phyloP scores from a whole-genome alignment of 2,797 vertebrate genomes.

The Lutjanus argentimaculatus region DNA sequence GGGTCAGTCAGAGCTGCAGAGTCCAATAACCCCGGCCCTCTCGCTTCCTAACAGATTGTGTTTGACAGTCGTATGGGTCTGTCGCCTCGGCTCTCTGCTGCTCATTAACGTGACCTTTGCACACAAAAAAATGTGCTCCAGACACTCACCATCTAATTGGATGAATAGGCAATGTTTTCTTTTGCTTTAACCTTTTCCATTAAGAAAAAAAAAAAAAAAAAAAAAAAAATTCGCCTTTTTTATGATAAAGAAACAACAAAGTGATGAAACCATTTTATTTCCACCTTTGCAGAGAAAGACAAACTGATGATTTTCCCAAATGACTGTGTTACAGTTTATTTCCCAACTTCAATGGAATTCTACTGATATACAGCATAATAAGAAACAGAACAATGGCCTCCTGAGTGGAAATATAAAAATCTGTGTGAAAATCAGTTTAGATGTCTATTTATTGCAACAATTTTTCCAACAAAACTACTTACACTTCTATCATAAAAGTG shows the following conservation, averaged over 20 bases:
- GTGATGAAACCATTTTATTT: neutral
- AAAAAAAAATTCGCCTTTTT: neutral
- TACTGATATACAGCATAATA: neutral
- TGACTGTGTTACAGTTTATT: neutral
- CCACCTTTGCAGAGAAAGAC: neutral
- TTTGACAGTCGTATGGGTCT: conserved; percentile 26
- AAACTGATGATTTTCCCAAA: too few relatives aligned
- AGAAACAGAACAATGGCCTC: neutral
- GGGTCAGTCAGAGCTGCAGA: conserved; percentile 11
- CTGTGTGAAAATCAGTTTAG: neutral
- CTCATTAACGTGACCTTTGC: conserved; percentile 68
- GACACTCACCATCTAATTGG: conserved; percentile 35
- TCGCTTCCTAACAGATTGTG: conserved; percentile 26
- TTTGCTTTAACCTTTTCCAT: conserved; percentile 37
- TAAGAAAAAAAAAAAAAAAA: conserved; percentile 6
- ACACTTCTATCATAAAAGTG: neutral
- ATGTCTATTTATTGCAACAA: neutral
- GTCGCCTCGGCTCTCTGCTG: conserved; percentile 34
- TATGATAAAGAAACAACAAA: conserved; percentile 11
- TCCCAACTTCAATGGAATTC: neutral
- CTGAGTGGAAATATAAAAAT: neutral
- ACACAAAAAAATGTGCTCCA: conserved; percentile 7
- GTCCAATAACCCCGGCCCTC: conserved; percentile 4
- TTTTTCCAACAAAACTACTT: neutral
- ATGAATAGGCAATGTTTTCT: conserved; percentile 34